Base-by-base conservation (phyloP, 2,113 vertebrate species). In the Mesembrinibis cayennensis region DNA sequence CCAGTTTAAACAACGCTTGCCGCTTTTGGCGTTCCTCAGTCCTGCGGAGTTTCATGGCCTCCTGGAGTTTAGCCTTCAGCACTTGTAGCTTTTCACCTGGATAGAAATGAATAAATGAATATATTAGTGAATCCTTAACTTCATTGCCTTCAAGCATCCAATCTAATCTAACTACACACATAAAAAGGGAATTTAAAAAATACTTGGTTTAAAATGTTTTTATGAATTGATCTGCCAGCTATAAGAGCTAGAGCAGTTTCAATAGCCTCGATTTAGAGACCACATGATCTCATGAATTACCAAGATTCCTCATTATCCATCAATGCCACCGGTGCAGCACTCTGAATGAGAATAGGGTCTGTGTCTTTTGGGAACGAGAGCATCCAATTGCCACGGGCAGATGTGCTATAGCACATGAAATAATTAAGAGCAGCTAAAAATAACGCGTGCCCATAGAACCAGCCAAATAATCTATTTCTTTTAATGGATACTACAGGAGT, bases 11-110 rank as follows among this genome's bases (percentile, higher is more conserved):
- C 38, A 99, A 95, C 0, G 99, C 99, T 2, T 98, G 99, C 13
- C 98, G 98, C 79, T 99, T 99, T 6, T 97, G 98, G 25, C 99
- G 96, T 36, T 99, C 99, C 97, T 99, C 99, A 34, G 86, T 95
- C 73, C 99, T 98, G 65, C 99, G 98, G 25, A 98, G 98, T n/a
- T 99, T 99, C 99, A 99, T 99, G 94, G 99, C 99, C 82, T 98
- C 98, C 98, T 99, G 99, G 13, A 99, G 98, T 71, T 99, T 99
- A 67, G 99, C 99, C 98, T 99, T 99, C 95, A 99, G 97, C 10
- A 89, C 95, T 70, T 99, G 97, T n/a, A 99, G 98, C 91, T 99
- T 99, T 90, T 99, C 99, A 84, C 99, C 99, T 99, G 94, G 47
- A 32, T 59, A 95, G 69, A 72, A 63, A 76, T 21, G 70, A 32